Evolutionary conservation across 2,888 invertebrate species (phyloP), one percentile per base, ranked within the genome.

Genomic region (Ophion obscuratus): DNA sequence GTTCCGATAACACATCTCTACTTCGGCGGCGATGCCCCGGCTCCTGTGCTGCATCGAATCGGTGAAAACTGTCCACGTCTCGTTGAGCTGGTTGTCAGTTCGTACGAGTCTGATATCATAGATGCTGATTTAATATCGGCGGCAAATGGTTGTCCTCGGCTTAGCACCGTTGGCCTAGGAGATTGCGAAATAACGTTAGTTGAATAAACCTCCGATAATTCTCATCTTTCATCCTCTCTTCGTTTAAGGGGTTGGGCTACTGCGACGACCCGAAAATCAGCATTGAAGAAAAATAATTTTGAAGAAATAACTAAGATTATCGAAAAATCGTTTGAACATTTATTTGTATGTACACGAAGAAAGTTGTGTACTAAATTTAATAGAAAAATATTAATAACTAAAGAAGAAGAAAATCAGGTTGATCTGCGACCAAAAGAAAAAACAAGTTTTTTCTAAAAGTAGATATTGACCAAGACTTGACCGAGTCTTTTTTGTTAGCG

Each of bases 1-100:
- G 88, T 93, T 11, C 94, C 94, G 11, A 88, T 93, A 36, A 94
- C 94, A 24, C 93, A 94, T 82, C 88, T 94, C 5, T 94, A 93
- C 78, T 91, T 94, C 62, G 93, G 93, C 11, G 93, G 93, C 74
- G 89, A 90, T 53, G 92, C 91, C 10, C 91, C 93, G 4, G 88
- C 91, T 71, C 81, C 89, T 17, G 89, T 92, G 0, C 74, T 93
- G 2, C 88, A 83, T 0, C 89, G 90, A 57, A 90, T 93, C n/a
- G 90, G 91, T 24, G 83, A 88, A 40, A 88, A 90, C 67, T 94
- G 93, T 88, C 93, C 93, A 0, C 90, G 91, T 14, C 88, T 94
- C 3, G 87, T 90, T 11, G 94, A 94, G 82, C 83, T 94, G 14
- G 93, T 94, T 7, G 88, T 94, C 17, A 91, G 92, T 24, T 91